phyloP scores from a whole-genome alignment of 2,113 vertebrate genomes.

The Raja brachyura region DNA sequence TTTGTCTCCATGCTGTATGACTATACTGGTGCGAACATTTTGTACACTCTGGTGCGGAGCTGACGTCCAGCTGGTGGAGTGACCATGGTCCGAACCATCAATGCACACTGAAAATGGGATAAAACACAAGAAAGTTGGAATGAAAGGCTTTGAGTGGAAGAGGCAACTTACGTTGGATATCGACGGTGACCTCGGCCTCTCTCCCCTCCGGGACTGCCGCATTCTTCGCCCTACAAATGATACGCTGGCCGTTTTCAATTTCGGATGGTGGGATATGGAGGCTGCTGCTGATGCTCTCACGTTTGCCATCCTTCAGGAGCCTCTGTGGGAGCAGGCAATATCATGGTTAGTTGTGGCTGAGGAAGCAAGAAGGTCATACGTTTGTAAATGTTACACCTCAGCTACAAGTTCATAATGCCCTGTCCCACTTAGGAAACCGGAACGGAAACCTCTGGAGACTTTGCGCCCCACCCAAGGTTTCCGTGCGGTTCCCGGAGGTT shows the following conservation, averaged over 20 bases:
- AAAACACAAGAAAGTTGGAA: neutral
- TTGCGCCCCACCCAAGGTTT: no score
- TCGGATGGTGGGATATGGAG: slow-evolving; percentile 83
- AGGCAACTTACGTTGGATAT: slow-evolving; percentile 86
- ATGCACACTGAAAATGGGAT: neutral
- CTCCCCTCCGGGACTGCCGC: slow-evolving; percentile 88
- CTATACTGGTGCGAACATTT: neutral
- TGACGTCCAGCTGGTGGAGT: neutral
- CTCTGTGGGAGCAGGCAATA: slow-evolving; percentile 57
- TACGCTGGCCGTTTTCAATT: slow-evolving; percentile 85
- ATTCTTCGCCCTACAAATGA: slow-evolving; percentile 87
- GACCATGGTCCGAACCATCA: neutral
- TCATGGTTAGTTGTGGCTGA: rapidly evolving
- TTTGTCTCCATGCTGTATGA: no score
- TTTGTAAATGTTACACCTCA: no score
- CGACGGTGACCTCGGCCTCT: slow-evolving; percentile 87
- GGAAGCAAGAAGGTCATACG: neutral
- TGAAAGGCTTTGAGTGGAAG: neutral
- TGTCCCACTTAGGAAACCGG: no score
- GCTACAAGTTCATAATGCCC: neutral
- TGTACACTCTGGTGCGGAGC: neutral
- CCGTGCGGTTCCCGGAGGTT: no score
- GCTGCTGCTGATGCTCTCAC: slow-evolving; percentile 88
- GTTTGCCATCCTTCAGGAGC: slow-evolving; percentile 76
- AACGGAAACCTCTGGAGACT: no score